These are phyloP conservation scores for Bombus haemorrhoidalis DNA, from an alignment of 1,140 invertebrate genomes.

Conservation along the genomic window DNA sequence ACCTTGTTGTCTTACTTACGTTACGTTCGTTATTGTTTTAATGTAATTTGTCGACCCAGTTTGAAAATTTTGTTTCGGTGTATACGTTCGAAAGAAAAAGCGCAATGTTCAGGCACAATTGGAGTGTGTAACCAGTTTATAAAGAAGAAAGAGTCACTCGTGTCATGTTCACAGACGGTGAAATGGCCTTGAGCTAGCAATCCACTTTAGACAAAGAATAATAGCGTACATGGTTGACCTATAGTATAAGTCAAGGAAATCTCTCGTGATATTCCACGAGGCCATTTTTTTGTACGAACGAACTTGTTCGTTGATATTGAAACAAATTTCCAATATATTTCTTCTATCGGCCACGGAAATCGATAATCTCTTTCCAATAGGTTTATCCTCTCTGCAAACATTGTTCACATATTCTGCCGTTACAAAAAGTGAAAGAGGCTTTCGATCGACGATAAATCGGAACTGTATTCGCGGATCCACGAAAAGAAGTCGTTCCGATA, in stretches of 20 bases:
- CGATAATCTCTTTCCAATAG: not conserved
- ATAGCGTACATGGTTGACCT: constrained; percentile 8
- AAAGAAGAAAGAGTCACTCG: constrained; percentile 25
- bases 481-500: too few species aligned
- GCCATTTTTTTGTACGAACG: not conserved
- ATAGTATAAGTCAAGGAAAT: constrained; percentile 14
- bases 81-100: not conserved
- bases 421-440: too few species aligned
- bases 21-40: not conserved
- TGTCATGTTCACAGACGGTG: constrained; percentile 23
- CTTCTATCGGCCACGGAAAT: too few species aligned
- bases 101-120: not conserved
- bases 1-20: too few species aligned
- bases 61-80: not conserved
- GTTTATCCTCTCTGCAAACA: too few species aligned
- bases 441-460: too few species aligned
- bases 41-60: not conserved
- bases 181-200: constrained; percentile 27
- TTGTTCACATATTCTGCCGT: too few species aligned
- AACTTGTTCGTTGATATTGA: not conserved
- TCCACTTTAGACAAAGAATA: constrained; percentile 31
- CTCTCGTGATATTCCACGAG: constrained; percentile 2
- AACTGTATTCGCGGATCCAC: too few species aligned
- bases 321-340: not conserved
- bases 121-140: constrained; percentile 1